These are phyloP conservation scores for Arnoldichthys spilopterus DNA, from an alignment of 2,797 vertebrate species.

Conservation along the genomic window DNA sequence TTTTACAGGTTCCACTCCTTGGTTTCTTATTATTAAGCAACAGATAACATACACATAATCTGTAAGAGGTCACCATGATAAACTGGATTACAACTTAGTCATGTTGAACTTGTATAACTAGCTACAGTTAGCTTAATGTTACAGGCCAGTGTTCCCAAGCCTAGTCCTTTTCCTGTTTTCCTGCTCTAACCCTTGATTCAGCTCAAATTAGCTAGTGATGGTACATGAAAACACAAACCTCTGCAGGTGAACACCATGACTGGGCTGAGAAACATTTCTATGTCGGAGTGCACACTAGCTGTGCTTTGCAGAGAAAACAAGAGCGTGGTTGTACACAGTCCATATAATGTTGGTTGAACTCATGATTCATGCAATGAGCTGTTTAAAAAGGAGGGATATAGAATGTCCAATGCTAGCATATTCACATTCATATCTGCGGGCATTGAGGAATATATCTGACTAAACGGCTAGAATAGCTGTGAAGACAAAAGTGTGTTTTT, in stretches of 20 bases:
- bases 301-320: not conserved
- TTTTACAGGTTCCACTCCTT: too few species aligned
- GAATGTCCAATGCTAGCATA: not conserved
- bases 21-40: not conserved
- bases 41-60: not conserved
- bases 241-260: not conserved
- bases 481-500: not conserved
- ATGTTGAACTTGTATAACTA: not conserved
- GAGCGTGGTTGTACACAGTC: not conserved
- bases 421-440: not conserved
- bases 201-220: not conserved
- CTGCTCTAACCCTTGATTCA: not conserved
- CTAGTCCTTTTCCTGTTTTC: not conserved
- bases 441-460: not conserved
- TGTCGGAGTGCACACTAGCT: not conserved
- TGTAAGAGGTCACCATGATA: not conserved
- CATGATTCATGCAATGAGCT: not conserved
- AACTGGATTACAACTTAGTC: not conserved
- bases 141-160: not conserved
- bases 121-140: not conserved
- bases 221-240: not conserved
- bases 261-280: not conserved
- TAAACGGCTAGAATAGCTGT: not conserved
- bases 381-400: not conserved
- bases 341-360: too few species aligned